phyloP scores from a whole-genome alignment of 64 coral and sea anemone genomes.

The Stylophora pistillata region DNA sequence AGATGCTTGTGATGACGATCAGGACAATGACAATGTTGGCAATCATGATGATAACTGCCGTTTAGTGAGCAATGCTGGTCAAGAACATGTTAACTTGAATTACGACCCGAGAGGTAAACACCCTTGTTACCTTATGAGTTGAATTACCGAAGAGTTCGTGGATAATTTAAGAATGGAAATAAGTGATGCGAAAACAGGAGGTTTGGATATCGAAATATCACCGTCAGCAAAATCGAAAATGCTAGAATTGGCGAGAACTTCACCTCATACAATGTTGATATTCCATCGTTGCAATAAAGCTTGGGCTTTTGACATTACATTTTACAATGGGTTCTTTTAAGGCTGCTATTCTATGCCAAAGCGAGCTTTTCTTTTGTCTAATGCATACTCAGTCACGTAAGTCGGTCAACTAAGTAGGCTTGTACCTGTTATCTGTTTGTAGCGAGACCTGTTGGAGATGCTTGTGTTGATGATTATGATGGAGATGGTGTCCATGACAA shows the following conservation, averaged over 20 bases:
- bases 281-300: too few relatives aligned
- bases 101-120: slow-evolving; percentile 59
- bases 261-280: too few relatives aligned
- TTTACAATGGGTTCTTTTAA: too few relatives aligned
- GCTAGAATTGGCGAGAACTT: too few relatives aligned
- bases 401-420: too few relatives aligned
- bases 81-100: slow-evolving; percentile 56
- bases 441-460: slow-evolving; percentile 71
- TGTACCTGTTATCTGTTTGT: neutral
- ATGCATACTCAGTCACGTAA: too few relatives aligned
- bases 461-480: slow-evolving; percentile 68
- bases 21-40: slow-evolving; percentile 58
- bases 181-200: too few relatives aligned
- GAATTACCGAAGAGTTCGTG: neutral
- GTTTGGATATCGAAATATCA: too few relatives aligned
- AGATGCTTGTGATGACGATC: slow-evolving; percentile 86
- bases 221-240: too few relatives aligned
- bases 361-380: too few relatives aligned
- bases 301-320: too few relatives aligned
- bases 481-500: slow-evolving; percentile 71
- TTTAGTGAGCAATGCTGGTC: slow-evolving; percentile 59
- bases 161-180: neutral
- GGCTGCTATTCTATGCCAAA: too few relatives aligned
- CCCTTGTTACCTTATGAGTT: neutral
- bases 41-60: slow-evolving; percentile 78